Evolutionary conservation across 2,797 vertebrate genomes (phyloP).

Genomic region (Thripadectes ignobilis): DNA sequence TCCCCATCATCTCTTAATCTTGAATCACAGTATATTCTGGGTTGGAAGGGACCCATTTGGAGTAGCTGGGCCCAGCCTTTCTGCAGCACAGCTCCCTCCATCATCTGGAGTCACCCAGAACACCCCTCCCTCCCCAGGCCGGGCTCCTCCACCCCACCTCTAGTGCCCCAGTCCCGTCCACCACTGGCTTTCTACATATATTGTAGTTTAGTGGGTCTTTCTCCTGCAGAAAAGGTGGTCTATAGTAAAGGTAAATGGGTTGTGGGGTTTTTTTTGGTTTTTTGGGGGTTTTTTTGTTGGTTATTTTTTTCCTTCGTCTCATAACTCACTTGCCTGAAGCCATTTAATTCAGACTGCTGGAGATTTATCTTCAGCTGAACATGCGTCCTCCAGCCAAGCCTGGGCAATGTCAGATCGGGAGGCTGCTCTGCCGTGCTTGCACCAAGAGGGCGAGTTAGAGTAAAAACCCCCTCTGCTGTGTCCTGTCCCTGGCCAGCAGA

Average conservation of each 20-base stretch:
- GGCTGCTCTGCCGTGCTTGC: fast-evolving
- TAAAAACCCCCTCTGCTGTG: neutral
- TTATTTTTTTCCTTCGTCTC: neutral
- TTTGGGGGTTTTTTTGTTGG: neutral
- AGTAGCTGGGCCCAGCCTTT: neutral
- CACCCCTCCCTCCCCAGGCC: neutral
- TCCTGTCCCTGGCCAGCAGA: fast-evolving
- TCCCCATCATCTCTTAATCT: neutral
- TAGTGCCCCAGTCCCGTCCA: neutral
- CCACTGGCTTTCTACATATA: fast-evolving
- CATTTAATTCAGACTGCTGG: neutral
- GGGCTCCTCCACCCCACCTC: fast-evolving
- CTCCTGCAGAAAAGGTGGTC: neutral
- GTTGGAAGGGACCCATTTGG: neutral
- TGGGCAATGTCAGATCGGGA: neutral
- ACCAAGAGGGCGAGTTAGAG: neutral
- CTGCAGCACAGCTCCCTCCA: neutral
- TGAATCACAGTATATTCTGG: neutral
- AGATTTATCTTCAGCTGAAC: neutral
- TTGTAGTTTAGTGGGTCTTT: neutral
- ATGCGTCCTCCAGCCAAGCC: neutral
- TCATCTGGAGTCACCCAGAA: no score
- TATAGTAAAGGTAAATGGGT: fast-evolving
- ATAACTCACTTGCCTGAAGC: neutral
- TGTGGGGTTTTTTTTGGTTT: neutral